Conservation (phyloP, 1,140 invertebrate genomes). For the Atta colombica region DNA sequence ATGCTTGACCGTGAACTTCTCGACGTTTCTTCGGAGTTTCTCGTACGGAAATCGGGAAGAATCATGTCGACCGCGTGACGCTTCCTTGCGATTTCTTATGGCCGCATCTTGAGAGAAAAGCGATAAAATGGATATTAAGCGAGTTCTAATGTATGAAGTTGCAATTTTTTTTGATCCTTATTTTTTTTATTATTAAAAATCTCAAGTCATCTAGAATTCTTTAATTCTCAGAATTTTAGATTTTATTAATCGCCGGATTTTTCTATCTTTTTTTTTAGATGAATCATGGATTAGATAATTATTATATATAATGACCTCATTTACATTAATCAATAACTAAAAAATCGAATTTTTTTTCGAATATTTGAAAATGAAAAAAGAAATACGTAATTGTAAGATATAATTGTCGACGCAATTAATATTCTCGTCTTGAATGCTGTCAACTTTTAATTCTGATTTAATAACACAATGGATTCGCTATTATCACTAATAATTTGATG, state of each 20-base stretch:
- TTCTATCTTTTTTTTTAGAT: background rate
- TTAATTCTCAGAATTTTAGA: background rate
- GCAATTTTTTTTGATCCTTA: background rate
- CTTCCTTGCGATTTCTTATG: slow-evolving; percentile 45
- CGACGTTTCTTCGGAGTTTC: slow-evolving; percentile 69
- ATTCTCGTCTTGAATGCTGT: background rate
- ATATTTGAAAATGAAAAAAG: background rate
- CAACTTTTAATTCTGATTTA: slow-evolving; percentile 48
- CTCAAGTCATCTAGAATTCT: background rate
- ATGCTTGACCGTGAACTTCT: slow-evolving; percentile 83
- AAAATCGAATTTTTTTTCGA: background rate
- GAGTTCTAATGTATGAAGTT: background rate
- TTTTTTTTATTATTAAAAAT: background rate
- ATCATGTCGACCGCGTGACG: slow-evolving; percentile 41
- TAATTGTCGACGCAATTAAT: background rate
- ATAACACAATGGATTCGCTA: slow-evolving; percentile 66
- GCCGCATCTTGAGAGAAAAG: background rate
- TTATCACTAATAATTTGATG: slow-evolving; percentile 65
- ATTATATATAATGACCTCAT: slow-evolving; percentile 5
- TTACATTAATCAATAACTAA: background rate
- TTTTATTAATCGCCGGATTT: background rate
- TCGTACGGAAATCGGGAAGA: slow-evolving; percentile 36
- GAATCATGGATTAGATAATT: background rate
- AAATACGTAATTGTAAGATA: too few species aligned
- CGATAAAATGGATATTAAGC: slow-evolving; percentile 7